phyloP scores from a whole-genome alignment of 2,888 invertebrate genomes.

The Linnaemya vulpina region DNA sequence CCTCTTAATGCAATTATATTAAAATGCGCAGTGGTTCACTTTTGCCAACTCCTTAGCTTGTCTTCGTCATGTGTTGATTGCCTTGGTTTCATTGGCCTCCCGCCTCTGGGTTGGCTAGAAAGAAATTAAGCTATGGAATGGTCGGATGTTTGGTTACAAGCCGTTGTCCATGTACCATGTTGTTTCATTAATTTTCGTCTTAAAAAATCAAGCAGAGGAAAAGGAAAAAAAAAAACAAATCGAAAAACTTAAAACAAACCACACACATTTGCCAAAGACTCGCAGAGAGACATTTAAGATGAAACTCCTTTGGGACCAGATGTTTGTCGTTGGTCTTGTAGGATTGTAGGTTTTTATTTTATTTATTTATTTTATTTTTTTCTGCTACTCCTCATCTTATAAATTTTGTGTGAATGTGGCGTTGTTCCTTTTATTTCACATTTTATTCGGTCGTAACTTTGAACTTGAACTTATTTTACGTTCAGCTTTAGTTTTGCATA shows the following conservation, averaged over 20 bases:
- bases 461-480: conserved; percentile 70
- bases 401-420: conserved; percentile 33
- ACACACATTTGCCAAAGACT: conserved; percentile 59
- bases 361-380: background rate
- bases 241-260: conserved; percentile 47
- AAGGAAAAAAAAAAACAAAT: background rate
- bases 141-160: conserved; percentile 41
- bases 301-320: conserved; percentile 72
- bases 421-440: conserved; percentile 40
- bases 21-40: conserved; percentile 67
- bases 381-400: conserved; percentile 4
- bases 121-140: conserved; percentile 41
- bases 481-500: conserved; percentile 63
- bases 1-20: conserved; percentile 69
- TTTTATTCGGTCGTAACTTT: conserved; percentile 64
- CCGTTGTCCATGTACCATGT: conserved; percentile 64
- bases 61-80: conserved; percentile 66
- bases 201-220: conserved; percentile 37
- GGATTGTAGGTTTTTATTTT: background rate
- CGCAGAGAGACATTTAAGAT: conserved; percentile 67
- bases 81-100: conserved; percentile 66
- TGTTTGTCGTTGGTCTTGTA: conserved; percentile 65
- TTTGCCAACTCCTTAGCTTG: conserved; percentile 62
- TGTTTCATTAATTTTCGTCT: conserved; percentile 71
- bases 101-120: conserved; percentile 47